A percentile compares a stretch with the other conserved stretches of the same genome.
Evolutionary conservation across 92 coral and sea anemone species (phyloP).

Genomic region (Meandrina meandrites): DNA sequence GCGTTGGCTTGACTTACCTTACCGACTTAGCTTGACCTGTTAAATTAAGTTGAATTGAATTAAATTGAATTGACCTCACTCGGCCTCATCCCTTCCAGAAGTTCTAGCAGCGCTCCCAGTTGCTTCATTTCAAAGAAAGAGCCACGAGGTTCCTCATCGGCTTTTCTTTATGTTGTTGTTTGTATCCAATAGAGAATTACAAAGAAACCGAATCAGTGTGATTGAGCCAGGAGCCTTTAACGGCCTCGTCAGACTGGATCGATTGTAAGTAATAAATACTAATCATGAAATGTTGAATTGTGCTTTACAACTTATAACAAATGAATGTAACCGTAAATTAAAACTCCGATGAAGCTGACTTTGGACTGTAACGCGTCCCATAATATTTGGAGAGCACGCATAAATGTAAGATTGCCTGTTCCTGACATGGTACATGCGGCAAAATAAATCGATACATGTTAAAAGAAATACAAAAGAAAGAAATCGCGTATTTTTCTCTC

Average conservation of each 20-base stretch:
- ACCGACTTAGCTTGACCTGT: too few species aligned
- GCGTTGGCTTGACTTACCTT: too few species aligned
- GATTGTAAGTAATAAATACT: conserved; percentile 63
- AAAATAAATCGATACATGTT: too few species aligned
- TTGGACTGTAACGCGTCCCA: background rate
- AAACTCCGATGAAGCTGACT: background rate
- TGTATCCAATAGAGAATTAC: conserved; percentile 50
- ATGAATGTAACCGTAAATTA: background rate
- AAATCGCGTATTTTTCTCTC: too few species aligned
- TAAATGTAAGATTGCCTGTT: too few species aligned
- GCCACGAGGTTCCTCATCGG: background rate
- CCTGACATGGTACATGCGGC: too few species aligned
- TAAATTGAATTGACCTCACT: too few species aligned
- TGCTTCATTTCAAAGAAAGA: background rate
- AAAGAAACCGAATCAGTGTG: conserved; percentile 67
- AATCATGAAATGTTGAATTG: background rate
- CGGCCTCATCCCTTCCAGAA: background rate
- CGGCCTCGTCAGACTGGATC: conserved; percentile 32
- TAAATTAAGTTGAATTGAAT: too few species aligned
- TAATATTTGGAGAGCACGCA: too few species aligned
- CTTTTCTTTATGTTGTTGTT: background rate
- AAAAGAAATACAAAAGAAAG: too few species aligned
- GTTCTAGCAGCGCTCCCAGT: background rate
- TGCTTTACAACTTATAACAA: background rate
- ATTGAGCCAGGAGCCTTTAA: conserved; percentile 77